Conservation (phyloP, 2,113 vertebrate species). For the Hypomesus transpacificus region DNA sequence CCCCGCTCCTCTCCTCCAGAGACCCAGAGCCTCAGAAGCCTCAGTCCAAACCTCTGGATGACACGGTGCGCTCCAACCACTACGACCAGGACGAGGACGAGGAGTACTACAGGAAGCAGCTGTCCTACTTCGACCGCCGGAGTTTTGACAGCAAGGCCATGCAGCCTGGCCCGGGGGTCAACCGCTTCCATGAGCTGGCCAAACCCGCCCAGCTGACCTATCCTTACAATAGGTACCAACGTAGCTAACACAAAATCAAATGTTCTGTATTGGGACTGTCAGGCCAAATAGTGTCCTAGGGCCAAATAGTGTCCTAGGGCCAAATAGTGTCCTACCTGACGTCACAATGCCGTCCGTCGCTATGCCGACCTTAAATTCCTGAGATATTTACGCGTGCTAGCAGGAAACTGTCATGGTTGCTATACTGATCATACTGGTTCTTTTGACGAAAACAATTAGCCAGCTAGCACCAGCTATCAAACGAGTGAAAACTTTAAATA, state of each 20-base stretch:
- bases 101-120: constrained; percentile 94
- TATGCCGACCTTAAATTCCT: no score
- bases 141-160: constrained; percentile 89
- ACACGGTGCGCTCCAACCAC: constrained; percentile 85
- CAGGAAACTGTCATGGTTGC: no score
- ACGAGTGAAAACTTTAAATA: no score
- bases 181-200: constrained; percentile 77
- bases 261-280: no score
- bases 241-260: not conserved
- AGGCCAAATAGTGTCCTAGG: no score
- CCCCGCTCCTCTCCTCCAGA: constrained; percentile 58
- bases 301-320: no score
- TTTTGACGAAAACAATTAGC: no score
- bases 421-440: no score
- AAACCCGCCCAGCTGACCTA: constrained; percentile 75
- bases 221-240: constrained; percentile 81
- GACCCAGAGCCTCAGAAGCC: constrained; percentile 93
- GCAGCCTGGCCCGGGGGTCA: constrained; percentile 72
- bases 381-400: no score
- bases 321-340: no score
- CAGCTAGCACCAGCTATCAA: no score
- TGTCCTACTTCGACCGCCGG: constrained; percentile 93
- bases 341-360: no score
- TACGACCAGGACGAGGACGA: constrained; percentile 94
- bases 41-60: constrained; percentile 83